Percentiles rank a stretch among this genome's conserved stretches.
phyloP scores from a whole-genome alignment of 2,888 invertebrate genomes.

The Tipula confusa region DNA sequence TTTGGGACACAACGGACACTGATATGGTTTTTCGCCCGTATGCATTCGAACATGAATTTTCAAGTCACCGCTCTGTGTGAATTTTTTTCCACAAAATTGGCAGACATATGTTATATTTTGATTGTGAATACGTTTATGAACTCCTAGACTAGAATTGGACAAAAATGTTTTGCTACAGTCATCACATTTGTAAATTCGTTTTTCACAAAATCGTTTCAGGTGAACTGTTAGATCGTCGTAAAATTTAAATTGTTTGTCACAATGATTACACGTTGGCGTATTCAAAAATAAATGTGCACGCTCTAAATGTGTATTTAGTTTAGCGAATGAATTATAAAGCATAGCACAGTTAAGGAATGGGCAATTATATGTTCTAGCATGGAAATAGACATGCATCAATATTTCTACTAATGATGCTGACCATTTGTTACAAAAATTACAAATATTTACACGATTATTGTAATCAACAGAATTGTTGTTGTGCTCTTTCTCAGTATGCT shows the following conservation, averaged over 20 bases:
- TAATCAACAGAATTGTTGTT: not conserved
- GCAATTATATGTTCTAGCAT: not conserved
- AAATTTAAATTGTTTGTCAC: not conserved
- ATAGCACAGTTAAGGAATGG: not conserved
- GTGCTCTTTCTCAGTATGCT: conserved; percentile 1
- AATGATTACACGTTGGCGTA: not conserved
- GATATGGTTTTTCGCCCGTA: conserved; percentile 51
- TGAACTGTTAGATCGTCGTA: not conserved
- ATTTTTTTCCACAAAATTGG: conserved; percentile 51
- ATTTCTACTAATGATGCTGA: not conserved
- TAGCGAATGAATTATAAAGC: not conserved
- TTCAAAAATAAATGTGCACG: not conserved
- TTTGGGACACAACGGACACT: conserved; percentile 50
- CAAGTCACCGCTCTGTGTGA: conserved; percentile 53
- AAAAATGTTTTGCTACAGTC: not conserved
- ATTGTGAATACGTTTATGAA: conserved; percentile 27
- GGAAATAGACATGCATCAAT: conserved; percentile 7
- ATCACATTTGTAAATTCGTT: not conserved
- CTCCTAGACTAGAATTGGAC: not conserved
- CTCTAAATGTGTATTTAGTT: conserved; percentile 27
- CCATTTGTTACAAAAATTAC: conserved; percentile 25
- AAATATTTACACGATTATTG: not conserved
- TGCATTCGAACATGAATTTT: conserved; percentile 52
- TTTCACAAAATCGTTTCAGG: not conserved
- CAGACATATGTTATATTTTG: not conserved